Percentiles rank a stretch among this genome's conserved stretches.
phyloP scores from a whole-genome alignment of 2,797 vertebrate genomes.

The Acestrorhynchus altus region DNA sequence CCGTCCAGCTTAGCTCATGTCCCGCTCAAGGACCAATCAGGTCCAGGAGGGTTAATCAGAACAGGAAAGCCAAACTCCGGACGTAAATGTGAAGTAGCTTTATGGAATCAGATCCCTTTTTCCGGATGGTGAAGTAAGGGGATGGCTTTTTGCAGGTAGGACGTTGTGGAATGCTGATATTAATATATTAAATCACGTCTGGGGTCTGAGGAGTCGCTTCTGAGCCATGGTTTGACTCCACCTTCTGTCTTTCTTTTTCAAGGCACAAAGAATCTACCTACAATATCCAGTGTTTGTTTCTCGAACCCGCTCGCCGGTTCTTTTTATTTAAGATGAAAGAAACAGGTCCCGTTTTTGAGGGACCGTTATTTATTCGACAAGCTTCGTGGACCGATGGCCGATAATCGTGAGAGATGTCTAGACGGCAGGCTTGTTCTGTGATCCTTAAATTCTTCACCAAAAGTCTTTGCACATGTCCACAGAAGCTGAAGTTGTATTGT shows the following conservation, averaged over 20 bases:
- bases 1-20: slow-evolving; percentile 31
- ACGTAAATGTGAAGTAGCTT: slow-evolving; percentile 5
- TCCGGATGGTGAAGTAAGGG: too few relatives aligned
- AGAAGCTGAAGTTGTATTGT: slow-evolving; percentile 57
- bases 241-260: slow-evolving; percentile 66
- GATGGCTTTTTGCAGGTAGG: not conserved
- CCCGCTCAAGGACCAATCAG: not conserved
- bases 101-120: not conserved
- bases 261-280: slow-evolving; percentile 79
- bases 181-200: slow-evolving; percentile 80
- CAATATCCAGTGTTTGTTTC: slow-evolving; percentile 46
- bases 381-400: slow-evolving; percentile 74
- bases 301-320: slow-evolving; percentile 19
- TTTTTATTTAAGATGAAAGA: slow-evolving; percentile 73
- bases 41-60: not conserved
- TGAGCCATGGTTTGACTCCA: slow-evolving; percentile 67
- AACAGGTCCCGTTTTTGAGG: slow-evolving; percentile 63
- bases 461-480: slow-evolving; percentile 75
- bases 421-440: slow-evolving; percentile 60
- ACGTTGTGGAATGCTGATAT: slow-evolving; percentile 59
- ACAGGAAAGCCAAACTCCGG: not conserved
- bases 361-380: slow-evolving; percentile 81
- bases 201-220: slow-evolving; percentile 67
- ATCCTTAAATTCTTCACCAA: slow-evolving; percentile 22
- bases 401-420: slow-evolving; percentile 71